Conservation (phyloP, 2,113 vertebrate species). For the Zosterops pallidus region DNA sequence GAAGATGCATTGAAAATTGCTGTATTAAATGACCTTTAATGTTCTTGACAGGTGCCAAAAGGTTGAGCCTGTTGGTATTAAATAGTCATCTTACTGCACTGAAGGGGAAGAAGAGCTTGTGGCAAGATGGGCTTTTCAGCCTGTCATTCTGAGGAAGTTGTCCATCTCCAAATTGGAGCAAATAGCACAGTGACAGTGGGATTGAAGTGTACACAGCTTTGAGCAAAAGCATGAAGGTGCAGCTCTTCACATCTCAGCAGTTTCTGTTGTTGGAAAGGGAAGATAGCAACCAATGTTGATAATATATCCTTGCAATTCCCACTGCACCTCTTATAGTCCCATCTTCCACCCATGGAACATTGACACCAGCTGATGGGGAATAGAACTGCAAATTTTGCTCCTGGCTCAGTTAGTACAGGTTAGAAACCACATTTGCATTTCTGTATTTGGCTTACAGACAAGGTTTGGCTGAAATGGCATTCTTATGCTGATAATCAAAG, state of each 20-base stretch:
- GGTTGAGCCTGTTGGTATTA: background rate
- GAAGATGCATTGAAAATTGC: background rate
- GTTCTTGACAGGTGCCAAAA: background rate
- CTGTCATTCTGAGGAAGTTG: background rate
- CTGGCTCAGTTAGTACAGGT: background rate
- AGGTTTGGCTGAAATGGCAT: background rate
- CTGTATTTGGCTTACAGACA: accelerated
- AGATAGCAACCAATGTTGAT: background rate
- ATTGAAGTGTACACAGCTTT: background rate
- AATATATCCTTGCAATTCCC: background rate
- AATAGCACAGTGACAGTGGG: background rate
- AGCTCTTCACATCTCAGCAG: background rate
- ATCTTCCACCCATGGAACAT: background rate
- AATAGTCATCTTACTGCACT: background rate
- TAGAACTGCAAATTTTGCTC: background rate
- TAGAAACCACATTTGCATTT: background rate
- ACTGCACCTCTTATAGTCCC: background rate
- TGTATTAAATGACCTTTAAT: background rate
- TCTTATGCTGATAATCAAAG: background rate
- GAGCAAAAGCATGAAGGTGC: background rate
- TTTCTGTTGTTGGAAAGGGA: background rate
- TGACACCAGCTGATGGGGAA: background rate
- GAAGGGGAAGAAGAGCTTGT: background rate
- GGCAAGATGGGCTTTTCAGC: background rate
- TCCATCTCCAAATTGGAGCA: background rate